Evolutionary conservation across 2,888 invertebrate species (phyloP), one percentile per base, ranked within the genome.

Genomic region (Azorinus chamasolen): DNA sequence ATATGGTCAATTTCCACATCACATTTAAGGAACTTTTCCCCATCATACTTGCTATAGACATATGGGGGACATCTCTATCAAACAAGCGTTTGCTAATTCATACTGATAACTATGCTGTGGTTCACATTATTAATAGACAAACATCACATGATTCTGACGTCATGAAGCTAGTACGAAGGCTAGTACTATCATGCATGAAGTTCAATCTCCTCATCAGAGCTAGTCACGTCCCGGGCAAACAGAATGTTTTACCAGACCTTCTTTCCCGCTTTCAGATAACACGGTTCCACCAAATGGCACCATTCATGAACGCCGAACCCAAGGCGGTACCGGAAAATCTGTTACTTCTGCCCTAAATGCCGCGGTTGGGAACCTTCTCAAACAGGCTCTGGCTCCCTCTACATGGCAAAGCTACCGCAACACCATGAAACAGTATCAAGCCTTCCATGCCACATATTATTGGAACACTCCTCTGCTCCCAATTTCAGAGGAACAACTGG

Each of bases 81-180:
- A 70, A 78, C 43, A 1, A n/a, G 10, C 72, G 72, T n/a, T 45
- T 82, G 6, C 14, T 62, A 12, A 27, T 78, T 8, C 78, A 75
- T 59, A 55, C 75, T 2, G 78, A 82, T 41, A 82, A 82, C 57
- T 27, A 20, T 20, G 77, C 74, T 20, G 81, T 71, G 0, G 77
- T 77, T 4, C 43, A 77, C 20, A 73, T 81, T 24, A 59, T 81
- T 5, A 81, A 81, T 20, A 62, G 43, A 46, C 68, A 64, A 64
- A 58, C 72, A 8, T 70, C 53, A 14, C 69, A 72, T 57, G 65
- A 66, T 22, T 8, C 18, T 0, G 0, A 4, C 2, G 18, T 81
- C 8, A 77, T 81, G 74, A 6, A 3, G 12, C 27, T 78, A 22
- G 72, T 78, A 0, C 62, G 75, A 5, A 16, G 72, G 14, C 45